Evolutionary conservation across 1,140 invertebrate species (phyloP), one percentile per base, ranked within the genome.

Genomic region (Ceratina australensis): DNA sequence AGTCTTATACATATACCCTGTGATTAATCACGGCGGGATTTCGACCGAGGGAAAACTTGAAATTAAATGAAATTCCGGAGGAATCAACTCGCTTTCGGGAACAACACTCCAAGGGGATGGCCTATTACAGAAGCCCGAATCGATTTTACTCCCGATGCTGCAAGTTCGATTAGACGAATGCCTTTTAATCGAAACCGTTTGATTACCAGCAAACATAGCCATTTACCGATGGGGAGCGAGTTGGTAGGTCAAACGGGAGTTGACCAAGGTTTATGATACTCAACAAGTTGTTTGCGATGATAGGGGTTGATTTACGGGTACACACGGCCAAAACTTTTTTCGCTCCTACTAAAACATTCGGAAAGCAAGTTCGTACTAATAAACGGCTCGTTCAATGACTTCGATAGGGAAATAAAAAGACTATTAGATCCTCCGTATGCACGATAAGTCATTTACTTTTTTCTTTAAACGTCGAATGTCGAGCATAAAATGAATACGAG

Each of bases 181-280:
- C 10, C 52, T 24, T 67, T 67, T 67, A n/a, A 52, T 5, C 2
- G 16, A 28, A 1, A 12, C 10, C 18, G 65, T 68, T 54, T 16
- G 49, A 67, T 67, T 68, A 16, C 12, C 10, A 2, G 49, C 24
- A 52, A 67, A 67, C 65, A 52, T 16, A 66, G 42, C n/a, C 7
- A 50, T 24, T 66, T 7, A 12, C 42, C 2, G 22, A 69, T 56
- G 28, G 50, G 3, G 16, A 12, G 0, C 13, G 28, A 68, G 28
- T 18, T 5, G 52, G 15, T 33, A n/a, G 7, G 13, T n/a, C 5
- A 3, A 42, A 42, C 33, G n/a, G n/a, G n/a, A 26, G n/a, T 67
- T 54, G 26, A 13, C 26, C 2, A 42, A 2, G 18, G 3, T 56
- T 42, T 7, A 3, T 18, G n/a, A 0, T 56, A 47, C 67, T 69